phyloP scores from a whole-genome alignment of 2,888 invertebrate genomes.

The Mythimna ferrago region DNA sequence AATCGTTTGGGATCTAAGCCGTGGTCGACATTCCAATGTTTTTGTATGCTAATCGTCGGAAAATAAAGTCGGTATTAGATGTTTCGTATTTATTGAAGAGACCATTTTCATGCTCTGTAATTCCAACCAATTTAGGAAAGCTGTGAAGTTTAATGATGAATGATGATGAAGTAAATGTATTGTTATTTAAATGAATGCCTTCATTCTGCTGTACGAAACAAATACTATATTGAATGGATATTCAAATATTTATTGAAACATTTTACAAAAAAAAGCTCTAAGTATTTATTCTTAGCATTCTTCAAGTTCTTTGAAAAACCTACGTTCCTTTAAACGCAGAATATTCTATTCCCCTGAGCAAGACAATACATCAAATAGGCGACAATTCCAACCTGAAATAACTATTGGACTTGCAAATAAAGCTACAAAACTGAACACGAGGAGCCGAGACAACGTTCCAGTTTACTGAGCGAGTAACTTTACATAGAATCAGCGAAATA shows the following conservation, averaged over 20 bases:
- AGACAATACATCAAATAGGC: conserved; percentile 53
- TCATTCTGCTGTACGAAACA: neutral
- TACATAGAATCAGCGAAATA: conserved; percentile 76
- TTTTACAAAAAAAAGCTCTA: neutral
- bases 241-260: neutral
- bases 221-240: neutral
- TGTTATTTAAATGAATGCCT: no score
- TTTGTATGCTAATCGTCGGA: conserved; percentile 51
- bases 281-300: neutral
- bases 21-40: conserved; percentile 56
- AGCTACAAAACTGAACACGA: conserved; percentile 74
- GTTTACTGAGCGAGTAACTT: conserved; percentile 71
- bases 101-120: conserved; percentile 7
- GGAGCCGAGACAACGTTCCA: conserved; percentile 71
- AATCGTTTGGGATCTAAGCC: conserved; percentile 53
- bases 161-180: no score
- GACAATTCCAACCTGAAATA: conserved; percentile 64
- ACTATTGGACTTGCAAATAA: conserved; percentile 71
- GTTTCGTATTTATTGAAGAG: conserved; percentile 18
- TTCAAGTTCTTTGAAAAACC: conserved; percentile 5
- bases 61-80: conserved; percentile 37
- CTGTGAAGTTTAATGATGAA: neutral
- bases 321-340: conserved; percentile 7
- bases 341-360: conserved; percentile 22
- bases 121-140: neutral